Evolutionary conservation across 2,888 invertebrate species (phyloP).

Genomic region (Heliconius hortense): DNA sequence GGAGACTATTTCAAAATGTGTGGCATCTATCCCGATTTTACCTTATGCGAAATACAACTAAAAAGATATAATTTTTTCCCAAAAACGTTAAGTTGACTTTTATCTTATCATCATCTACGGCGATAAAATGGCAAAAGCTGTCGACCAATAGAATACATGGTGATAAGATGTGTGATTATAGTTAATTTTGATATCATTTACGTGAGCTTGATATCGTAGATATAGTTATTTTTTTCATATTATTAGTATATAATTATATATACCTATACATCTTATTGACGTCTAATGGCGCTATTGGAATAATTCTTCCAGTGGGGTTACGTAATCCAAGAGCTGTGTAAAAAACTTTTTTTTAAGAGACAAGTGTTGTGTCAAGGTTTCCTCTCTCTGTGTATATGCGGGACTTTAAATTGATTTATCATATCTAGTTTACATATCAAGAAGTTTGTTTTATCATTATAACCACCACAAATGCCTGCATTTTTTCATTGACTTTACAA

Average conservation of each 20-base stretch:
- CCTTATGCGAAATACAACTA: no score
- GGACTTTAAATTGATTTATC: no score
- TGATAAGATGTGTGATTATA: conserved; percentile 16
- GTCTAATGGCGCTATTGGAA: background rate
- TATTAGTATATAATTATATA: background rate
- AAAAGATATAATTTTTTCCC: background rate
- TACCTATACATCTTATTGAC: background rate
- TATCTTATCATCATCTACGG: conserved; percentile 21
- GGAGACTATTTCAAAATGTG: no score
- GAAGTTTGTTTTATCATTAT: no score
- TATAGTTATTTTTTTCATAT: background rate
- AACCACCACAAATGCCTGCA: no score
- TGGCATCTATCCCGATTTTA: no score
- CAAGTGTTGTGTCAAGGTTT: no score
- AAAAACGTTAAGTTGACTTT: background rate
- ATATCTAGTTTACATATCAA: no score
- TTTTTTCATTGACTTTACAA: no score
- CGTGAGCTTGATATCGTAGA: background rate
- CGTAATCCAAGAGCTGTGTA: background rate
- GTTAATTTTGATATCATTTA: conserved; percentile 9
- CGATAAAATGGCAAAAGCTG: conserved; percentile 1
- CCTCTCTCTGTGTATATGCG: no score
- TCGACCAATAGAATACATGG: background rate
- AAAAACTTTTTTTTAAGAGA: no score
- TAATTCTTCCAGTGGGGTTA: background rate